phyloP scores from a whole-genome alignment of 2,888 invertebrate species.

The Pristionchus maxplancki region DNA sequence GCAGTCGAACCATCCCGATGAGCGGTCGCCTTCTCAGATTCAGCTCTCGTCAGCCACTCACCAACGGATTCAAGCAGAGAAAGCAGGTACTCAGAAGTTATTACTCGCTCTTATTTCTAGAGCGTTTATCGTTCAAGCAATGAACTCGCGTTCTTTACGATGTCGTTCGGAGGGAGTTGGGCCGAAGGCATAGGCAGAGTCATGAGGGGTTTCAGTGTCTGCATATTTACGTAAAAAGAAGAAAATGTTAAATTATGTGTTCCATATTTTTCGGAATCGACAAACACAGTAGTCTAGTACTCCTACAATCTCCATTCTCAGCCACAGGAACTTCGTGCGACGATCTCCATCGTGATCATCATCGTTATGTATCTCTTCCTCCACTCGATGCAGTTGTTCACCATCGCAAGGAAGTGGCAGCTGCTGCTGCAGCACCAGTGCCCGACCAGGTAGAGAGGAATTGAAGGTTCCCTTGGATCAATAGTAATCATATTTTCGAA shows the following conservation, averaged over 20 bases:
- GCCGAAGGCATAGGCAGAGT: not conserved
- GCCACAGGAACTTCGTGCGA: conserved; percentile 60
- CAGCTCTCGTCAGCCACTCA: conserved; percentile 64
- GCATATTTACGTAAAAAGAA: no score
- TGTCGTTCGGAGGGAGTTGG: not conserved
- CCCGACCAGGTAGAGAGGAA: conserved; percentile 72
- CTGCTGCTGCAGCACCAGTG: conserved; percentile 71
- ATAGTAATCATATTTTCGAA: no score
- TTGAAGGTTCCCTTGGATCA: no score
- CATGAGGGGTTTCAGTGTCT: not conserved
- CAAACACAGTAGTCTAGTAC: not conserved
- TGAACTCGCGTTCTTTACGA: not conserved
- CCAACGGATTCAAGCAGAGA: conserved; percentile 63
- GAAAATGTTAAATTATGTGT: no score
- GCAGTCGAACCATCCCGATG: conserved; percentile 30
- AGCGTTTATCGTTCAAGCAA: not conserved
- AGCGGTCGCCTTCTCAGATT: conserved; percentile 42
- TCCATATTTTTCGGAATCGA: no score
- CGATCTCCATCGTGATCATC: conserved; percentile 74
- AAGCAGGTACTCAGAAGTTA: conserved; percentile 66
- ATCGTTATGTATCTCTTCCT: conserved; percentile 75
- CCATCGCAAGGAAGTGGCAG: conserved; percentile 75
- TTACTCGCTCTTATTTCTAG: not conserved
- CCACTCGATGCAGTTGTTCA: conserved; percentile 72
- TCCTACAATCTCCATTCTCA: not conserved